phyloP scores from a whole-genome alignment of 2,888 invertebrate genomes.

The Patella pellucida region DNA sequence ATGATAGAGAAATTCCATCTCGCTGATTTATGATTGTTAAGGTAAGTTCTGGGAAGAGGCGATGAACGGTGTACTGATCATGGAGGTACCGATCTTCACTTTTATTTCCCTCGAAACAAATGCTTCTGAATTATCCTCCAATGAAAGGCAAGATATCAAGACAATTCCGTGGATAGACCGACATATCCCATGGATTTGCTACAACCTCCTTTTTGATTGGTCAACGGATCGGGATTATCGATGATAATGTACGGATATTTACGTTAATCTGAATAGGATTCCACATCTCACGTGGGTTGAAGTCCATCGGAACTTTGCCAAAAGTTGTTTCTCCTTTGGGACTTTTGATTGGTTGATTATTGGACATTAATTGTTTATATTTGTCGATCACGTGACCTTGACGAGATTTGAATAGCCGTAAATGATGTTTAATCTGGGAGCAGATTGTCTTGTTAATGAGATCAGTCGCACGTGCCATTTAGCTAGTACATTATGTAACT shows the following conservation, averaged over 20 bases:
- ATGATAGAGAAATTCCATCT: too few species aligned
- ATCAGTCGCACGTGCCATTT: constrained; percentile 8
- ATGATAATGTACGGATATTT: neutral
- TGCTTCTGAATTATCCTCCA: neutral
- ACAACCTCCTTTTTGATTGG: neutral
- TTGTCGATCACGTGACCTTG: neutral
- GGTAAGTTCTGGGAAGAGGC: neutral
- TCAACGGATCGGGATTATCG: constrained; percentile 1
- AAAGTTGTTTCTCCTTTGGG: constrained; percentile 3
- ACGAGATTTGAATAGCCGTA: neutral
- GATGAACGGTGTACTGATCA: neutral
- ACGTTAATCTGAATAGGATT: neutral
- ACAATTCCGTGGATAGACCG: neutral
- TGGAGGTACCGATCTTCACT: neutral
- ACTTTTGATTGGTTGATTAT: neutral
- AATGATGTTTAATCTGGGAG: neutral
- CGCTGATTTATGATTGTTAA: too few species aligned
- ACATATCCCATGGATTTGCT: neutral
- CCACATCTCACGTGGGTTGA: neutral
- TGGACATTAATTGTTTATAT: neutral
- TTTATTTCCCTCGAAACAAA: neutral
- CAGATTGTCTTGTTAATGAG: constrained; percentile 1
- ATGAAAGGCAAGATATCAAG: neutral
- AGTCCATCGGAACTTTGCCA: neutral
- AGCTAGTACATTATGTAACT: neutral